phyloP scores from a whole-genome alignment of 2,888 invertebrate genomes.

The Campoplex nolae region DNA sequence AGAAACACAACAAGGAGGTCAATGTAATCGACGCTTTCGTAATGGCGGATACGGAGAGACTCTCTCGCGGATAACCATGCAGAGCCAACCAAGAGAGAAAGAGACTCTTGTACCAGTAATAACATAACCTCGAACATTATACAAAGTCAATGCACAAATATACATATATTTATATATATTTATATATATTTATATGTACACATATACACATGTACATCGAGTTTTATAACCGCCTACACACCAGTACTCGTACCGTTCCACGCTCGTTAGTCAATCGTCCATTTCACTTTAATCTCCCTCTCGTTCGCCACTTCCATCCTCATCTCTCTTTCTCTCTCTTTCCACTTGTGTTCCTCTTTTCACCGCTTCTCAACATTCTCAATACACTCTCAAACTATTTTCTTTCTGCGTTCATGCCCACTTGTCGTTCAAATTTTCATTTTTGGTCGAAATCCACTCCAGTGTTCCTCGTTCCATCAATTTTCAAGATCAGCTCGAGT shows the following conservation, averaged over 20 bases:
- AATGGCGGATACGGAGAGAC: conserved; percentile 71
- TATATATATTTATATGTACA: conserved; percentile 17
- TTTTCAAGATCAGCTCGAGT: neutral
- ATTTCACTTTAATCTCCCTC: conserved; percentile 67
- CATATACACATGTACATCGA: conserved; percentile 22
- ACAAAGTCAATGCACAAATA: conserved; percentile 51
- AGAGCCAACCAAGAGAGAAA: conserved; percentile 33
- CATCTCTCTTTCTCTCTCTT: neutral
- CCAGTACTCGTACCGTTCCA: conserved; percentile 12
- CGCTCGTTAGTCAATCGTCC: conserved; percentile 70
- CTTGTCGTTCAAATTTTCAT: neutral
- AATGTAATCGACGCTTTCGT: conserved; percentile 78
- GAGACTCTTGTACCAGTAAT: conserved; percentile 44
- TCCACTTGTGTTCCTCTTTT: conserved; percentile 16
- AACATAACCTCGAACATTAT: conserved; percentile 45
- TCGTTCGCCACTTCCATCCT: conserved; percentile 15
- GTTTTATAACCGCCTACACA: conserved; percentile 71
- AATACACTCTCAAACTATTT: conserved; percentile 19
- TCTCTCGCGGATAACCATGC: conserved; percentile 50
- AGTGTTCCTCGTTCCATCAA: neutral
- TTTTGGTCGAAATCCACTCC: neutral
- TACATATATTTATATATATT: too few species aligned
- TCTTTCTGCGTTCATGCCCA: neutral
- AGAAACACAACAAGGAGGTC: conserved; percentile 75
- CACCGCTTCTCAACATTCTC: conserved; percentile 10